phyloP scores from a whole-genome alignment of 2,113 vertebrate genomes.

The Parus major region DNA sequence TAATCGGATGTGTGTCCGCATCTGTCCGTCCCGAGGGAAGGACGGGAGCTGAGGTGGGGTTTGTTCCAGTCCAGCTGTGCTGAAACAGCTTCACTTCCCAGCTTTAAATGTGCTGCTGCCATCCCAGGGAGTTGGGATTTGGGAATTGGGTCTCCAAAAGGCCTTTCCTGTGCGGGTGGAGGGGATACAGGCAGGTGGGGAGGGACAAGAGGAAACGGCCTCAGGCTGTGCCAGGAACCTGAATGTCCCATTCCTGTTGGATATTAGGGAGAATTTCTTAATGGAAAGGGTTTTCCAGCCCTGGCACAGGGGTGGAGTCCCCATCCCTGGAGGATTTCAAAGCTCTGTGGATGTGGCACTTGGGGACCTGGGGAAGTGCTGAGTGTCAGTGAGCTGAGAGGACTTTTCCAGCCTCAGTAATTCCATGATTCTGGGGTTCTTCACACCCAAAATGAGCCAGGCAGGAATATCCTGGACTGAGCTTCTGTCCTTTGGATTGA shows the following conservation, averaged over 20 bases:
- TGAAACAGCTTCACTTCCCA: not conserved
- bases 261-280: not conserved
- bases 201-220: accelerated
- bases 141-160: not conserved
- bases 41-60: accelerated
- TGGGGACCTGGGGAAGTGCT: not conserved
- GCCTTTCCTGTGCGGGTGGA: accelerated
- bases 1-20: not conserved
- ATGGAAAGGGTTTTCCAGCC: accelerated
- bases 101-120: accelerated
- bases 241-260: not conserved
- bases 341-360: accelerated
- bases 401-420: not conserved
- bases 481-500: not conserved
- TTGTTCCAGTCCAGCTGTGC: not conserved
- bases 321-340: not conserved
- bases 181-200: accelerated
- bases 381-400: accelerated
- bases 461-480: not conserved
- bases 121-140: not conserved
- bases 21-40: not conserved
- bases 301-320: not conserved
- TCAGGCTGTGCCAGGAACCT: accelerated
- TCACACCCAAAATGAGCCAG: not conserved
- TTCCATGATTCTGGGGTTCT: not conserved